Base-by-base conservation (phyloP, 2,888 invertebrate genomes). In the Leistus spinibarbis region DNA sequence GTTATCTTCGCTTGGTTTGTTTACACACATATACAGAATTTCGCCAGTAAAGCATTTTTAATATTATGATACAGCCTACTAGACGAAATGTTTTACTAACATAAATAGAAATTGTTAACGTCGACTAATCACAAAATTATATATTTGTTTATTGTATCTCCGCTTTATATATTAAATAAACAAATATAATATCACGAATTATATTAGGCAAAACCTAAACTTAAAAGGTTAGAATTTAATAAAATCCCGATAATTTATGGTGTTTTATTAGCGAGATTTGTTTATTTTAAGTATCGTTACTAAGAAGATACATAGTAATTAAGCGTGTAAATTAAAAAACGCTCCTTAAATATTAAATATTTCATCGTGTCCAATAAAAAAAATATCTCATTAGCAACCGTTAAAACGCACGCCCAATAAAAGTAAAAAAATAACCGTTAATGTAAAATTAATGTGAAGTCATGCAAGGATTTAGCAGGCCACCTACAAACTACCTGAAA, bases 401-500 rank as follows among this genome's bases (percentile, higher is more conserved):
- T 40, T 22, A 17, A 22, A 20, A n/a, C n/a, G 22, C 60, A 60
- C 60, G 10, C 60, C 60, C 19, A 60, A 20, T 20, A 60, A 20
- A 10, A 60, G 17, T 5, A 16, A 60, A 60, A 22, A 60, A 10
- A 60, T 60, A 20, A 60, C 22, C 17, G 20, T 20, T 16, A 60
- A 40, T 22, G 17, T 16, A 60, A 60, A 60, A 60, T 60, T 60
- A 60, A 60, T 60, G 60, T 60, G 17, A 22, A 60, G 60, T 60
- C 60, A 22, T 19, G 60, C 40, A 60, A 1, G 22, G 19, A 60
- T 60, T 60, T 17, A 60, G 60, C 19, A 60, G 22, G 19, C 16
- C 60, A 20, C 60, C 60, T 19, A 60, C 60, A 60, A 60, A 22
- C 60, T 22, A 22, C 40, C 40, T 40, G 40, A 1, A 10, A 40